Evolutionary conservation across 2,888 invertebrate genomes (phyloP).

Genomic region (Microplitis deprimator): DNA sequence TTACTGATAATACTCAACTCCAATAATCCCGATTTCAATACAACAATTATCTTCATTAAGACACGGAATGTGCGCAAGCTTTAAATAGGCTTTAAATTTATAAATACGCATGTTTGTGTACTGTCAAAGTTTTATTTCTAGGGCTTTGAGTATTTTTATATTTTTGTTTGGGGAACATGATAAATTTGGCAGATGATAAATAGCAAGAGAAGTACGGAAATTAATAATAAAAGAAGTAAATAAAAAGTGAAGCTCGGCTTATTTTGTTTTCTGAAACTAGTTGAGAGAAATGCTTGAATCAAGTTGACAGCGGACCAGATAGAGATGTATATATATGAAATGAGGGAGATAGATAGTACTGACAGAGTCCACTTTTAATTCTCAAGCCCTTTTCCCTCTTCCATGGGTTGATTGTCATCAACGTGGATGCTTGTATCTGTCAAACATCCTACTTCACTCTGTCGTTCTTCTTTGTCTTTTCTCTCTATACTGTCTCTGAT

Average conservation of each 20-base stretch:
- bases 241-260: background rate
- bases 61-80: no score
- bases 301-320: slow-evolving; percentile 1
- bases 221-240: slow-evolving; percentile 1
- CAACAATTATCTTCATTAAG: no score
- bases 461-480: background rate
- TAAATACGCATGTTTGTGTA: no score
- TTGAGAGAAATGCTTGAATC: background rate
- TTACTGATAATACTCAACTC: no score
- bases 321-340: background rate
- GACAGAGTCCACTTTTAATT: slow-evolving; percentile 1
- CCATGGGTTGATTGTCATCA: background rate
- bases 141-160: background rate
- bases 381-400: background rate
- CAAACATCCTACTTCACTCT: background rate
- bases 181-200: background rate
- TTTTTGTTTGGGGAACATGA: background rate
- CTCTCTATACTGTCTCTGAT: background rate
- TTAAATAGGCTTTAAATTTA: no score
- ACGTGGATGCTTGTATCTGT: slow-evolving; percentile 1
- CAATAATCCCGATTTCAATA: no score
- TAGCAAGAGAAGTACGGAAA: background rate
- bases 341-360: background rate
- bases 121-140: background rate
- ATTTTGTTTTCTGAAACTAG: background rate